These are phyloP conservation scores for Chironomus riparius DNA, from an alignment of 2,888 invertebrate species.

Conservation along the genomic window DNA sequence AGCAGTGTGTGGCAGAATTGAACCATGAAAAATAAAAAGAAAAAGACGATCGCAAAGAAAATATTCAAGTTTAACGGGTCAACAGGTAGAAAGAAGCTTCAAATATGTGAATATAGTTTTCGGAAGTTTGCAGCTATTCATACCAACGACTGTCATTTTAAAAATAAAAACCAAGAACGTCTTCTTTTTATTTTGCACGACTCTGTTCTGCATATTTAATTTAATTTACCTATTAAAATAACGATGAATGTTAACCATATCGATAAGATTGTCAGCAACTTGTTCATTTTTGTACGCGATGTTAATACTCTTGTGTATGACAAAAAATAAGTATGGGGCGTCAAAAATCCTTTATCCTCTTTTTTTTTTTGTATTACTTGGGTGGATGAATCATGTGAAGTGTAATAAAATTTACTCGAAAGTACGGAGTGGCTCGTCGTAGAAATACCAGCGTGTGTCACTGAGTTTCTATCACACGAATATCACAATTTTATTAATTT, in stretches of 20 bases:
- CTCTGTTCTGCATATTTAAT: not conserved
- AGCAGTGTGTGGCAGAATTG: not conserved
- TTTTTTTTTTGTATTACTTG: not conserved
- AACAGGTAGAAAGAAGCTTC: not conserved
- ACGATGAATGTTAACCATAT: not conserved
- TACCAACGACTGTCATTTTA: too few relatives aligned
- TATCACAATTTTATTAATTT: too few relatives aligned
- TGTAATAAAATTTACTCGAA: not conserved
- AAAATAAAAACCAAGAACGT: too few relatives aligned
- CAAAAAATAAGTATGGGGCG: not conserved
- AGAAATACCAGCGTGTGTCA: too few relatives aligned
- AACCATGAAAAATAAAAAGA: not conserved
- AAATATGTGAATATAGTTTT: too few relatives aligned
- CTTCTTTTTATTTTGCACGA: too few relatives aligned
- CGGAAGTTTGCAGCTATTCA: too few relatives aligned
- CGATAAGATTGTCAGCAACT: not conserved
- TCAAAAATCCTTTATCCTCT: not conserved
- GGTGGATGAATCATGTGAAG: not conserved
- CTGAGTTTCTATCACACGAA: too few relatives aligned
- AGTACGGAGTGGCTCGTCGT: not conserved
- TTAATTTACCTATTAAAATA: not conserved
- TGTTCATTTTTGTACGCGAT: not conserved
- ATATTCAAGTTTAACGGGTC: conserved; percentile 21
- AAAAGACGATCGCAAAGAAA: not conserved
- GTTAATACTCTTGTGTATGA: not conserved